phyloP scores from a whole-genome alignment of 2,797 vertebrate genomes.

The Peromyscus eremicus region DNA sequence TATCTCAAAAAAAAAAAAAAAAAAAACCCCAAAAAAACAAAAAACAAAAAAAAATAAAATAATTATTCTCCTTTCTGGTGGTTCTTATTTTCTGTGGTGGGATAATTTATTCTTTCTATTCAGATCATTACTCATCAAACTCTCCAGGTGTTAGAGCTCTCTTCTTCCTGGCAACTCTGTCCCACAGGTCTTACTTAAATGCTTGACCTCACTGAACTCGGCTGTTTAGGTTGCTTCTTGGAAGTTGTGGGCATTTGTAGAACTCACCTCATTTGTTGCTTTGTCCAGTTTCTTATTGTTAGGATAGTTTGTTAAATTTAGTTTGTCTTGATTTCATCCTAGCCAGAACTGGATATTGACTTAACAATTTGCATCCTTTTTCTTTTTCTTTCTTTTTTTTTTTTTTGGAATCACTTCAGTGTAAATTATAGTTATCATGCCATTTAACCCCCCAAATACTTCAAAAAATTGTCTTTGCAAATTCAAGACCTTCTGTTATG shows the following conservation, averaged over 20 bases:
- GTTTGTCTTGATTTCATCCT: not conserved
- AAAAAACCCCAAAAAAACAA: not conserved
- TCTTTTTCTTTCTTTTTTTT: not conserved
- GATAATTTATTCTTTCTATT: conserved; percentile 11
- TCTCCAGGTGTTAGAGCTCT: not conserved
- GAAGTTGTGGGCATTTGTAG: not conserved
- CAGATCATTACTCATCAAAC: not conserved
- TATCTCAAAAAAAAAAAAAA: not conserved
- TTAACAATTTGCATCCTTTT: not conserved
- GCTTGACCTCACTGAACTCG: not conserved
- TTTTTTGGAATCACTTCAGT: not conserved
- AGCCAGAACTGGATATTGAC: not conserved
- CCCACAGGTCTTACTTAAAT: not conserved
- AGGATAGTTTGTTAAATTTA: not conserved
- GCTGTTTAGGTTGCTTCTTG: not conserved
- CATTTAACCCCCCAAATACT: conserved; percentile 12
- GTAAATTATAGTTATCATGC: conserved; percentile 15
- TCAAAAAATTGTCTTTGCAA: conserved; percentile 33
- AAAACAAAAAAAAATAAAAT: not conserved
- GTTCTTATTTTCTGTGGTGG: not conserved
- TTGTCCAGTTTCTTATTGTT: conserved; percentile 8
- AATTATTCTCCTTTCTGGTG: not conserved
- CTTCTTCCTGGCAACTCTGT: not conserved
- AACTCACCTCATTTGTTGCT: not conserved
- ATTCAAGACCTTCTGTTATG: conserved; percentile 3